These are phyloP conservation scores for Macropus fuliginosus DNA, from an alignment of 2,797 vertebrate genomes.

Conservation along the genomic window DNA sequence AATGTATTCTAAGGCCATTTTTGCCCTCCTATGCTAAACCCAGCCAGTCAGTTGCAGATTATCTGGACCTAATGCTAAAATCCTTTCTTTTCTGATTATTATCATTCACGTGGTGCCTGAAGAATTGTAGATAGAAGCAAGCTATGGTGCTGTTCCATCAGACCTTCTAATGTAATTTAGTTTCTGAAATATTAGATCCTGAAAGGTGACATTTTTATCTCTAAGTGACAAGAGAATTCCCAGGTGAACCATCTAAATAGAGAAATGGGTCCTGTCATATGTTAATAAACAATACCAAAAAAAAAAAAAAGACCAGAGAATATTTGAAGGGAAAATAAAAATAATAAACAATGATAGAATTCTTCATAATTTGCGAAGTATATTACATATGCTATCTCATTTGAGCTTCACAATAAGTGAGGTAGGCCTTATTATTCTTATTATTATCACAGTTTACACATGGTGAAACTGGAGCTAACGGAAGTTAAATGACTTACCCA, in stretches of 20 bases:
- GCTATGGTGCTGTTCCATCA: conserved; percentile 69
- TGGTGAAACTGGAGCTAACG: background rate
- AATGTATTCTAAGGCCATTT: conserved; percentile 62
- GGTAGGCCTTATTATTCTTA: background rate
- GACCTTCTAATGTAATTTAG: conserved; percentile 78
- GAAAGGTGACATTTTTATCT: conserved; percentile 77
- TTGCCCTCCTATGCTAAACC: conserved; percentile 44
- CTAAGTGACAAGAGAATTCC: conserved; percentile 64
- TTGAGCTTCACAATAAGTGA: background rate
- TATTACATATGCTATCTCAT: background rate
- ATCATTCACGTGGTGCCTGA: conserved; percentile 73
- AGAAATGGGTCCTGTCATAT: conserved; percentile 74
- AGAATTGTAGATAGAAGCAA: conserved; percentile 69
- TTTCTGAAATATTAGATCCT: conserved; percentile 79
- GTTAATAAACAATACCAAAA: conserved; percentile 74
- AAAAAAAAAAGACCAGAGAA: conserved; percentile 52
- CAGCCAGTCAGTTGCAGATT: conserved; percentile 66
- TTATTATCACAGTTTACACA: background rate
- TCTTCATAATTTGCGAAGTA: background rate
- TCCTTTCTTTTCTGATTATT: conserved; percentile 58
- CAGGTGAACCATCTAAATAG: conserved; percentile 71
- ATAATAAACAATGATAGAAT: background rate
- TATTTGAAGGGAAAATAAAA: conserved; percentile 51
- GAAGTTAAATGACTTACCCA: background rate
- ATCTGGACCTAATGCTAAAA: conserved; percentile 52